Evolutionary conservation across 2,113 vertebrate genomes (phyloP).

Genomic region (Theropithecus gelada): DNA sequence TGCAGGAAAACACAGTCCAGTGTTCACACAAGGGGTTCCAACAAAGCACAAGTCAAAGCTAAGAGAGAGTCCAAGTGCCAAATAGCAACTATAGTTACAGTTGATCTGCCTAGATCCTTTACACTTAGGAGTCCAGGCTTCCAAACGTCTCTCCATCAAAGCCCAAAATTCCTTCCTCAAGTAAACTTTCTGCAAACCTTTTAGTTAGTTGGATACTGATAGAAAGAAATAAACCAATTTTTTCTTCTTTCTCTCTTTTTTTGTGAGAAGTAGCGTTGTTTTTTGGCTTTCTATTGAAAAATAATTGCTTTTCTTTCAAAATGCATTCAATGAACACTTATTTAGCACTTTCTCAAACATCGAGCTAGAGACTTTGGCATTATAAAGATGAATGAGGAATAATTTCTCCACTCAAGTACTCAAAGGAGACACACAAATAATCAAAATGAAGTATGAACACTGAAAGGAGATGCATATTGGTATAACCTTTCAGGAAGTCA

Average conservation of each 20-base stretch:
- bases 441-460: background rate
- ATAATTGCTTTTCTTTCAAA: background rate
- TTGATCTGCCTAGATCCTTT: background rate
- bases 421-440: background rate
- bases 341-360: background rate
- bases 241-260: background rate
- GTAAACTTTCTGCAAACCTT: background rate
- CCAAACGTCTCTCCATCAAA: background rate
- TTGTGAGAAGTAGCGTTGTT: too few relatives aligned
- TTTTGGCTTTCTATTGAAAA: background rate
- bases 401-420: background rate
- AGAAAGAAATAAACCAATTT: background rate
- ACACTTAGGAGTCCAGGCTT: accelerated
- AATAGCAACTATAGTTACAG: too few relatives aligned
- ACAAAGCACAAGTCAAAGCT: background rate
- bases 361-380: background rate
- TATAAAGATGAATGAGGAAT: background rate
- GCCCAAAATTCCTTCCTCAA: background rate
- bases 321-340: background rate
- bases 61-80: background rate
- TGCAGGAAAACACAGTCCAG: background rate
- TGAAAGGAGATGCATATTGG: background rate
- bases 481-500: background rate
- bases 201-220: background rate
- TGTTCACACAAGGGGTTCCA: background rate